Percentiles rank a stretch among this genome's conserved stretches.
These are phyloP conservation scores for Cebidichthys violaceus DNA, from an alignment of 2,113 vertebrate genomes.

Conservation along the genomic window DNA sequence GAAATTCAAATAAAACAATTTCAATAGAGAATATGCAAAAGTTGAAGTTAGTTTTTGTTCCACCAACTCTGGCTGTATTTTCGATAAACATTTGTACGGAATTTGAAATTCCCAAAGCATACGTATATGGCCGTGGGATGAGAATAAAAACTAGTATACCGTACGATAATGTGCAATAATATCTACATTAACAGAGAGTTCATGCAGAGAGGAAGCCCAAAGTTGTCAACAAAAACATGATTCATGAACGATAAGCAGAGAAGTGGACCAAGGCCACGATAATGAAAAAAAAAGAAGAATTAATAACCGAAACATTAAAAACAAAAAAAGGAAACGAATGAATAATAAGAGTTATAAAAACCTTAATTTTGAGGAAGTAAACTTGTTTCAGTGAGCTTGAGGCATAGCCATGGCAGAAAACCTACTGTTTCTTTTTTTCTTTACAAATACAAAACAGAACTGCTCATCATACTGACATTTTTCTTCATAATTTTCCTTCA, in stretches of 20 bases:
- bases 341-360: background rate
- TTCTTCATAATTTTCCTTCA: background rate
- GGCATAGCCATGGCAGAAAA: background rate
- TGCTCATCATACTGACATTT: background rate
- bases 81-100: background rate
- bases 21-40: background rate
- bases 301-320: background rate
- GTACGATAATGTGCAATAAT: background rate
- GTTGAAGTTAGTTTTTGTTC: background rate
- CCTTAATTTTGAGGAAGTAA: background rate
- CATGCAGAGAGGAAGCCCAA: background rate
- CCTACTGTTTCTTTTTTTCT: background rate
- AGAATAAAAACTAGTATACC: background rate
- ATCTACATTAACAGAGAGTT: background rate
- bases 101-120: background rate
- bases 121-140: background rate
- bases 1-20: background rate
- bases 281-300: background rate
- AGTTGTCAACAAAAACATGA: background rate
- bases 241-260: background rate
- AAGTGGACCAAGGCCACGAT: background rate
- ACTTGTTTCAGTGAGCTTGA: background rate
- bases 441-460: background rate
- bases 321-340: background rate
- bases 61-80: background rate